These are phyloP conservation scores for Tetragonula carbonaria DNA, from an alignment of 2,888 invertebrate genomes.

Conservation along the genomic window DNA sequence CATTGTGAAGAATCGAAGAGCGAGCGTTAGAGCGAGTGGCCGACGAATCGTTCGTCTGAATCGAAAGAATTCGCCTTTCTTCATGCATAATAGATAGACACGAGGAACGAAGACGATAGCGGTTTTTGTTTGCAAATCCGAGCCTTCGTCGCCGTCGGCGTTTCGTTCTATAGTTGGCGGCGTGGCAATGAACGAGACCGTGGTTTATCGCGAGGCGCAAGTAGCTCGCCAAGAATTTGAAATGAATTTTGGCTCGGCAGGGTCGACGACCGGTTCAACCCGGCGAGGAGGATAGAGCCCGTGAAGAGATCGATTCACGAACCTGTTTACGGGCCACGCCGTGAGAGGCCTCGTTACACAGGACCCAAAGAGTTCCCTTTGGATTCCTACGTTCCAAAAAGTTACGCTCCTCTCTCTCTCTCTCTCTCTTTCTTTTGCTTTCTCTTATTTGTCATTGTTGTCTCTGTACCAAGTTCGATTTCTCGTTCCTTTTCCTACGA, in stretches of 20 bases:
- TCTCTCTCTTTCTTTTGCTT: constrained; percentile 21
- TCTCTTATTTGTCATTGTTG: constrained; percentile 42
- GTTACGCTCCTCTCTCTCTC: too few species aligned
- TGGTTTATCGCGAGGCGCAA: constrained; percentile 22
- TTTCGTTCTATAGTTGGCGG: constrained; percentile 26
- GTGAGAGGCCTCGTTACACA: constrained; percentile 36
- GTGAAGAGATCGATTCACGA: constrained; percentile 57
- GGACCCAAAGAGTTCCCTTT: constrained; percentile 2
- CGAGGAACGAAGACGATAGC: constrained; percentile 12
- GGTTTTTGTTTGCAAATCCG: constrained; percentile 45
- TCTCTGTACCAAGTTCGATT: background rate
- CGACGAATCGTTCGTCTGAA: background rate
- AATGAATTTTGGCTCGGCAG: constrained; percentile 55
- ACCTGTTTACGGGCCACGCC: constrained; percentile 55
- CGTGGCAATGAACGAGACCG: constrained; percentile 57
- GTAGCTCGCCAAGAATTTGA: constrained; percentile 62
- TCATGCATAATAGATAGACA: constrained; percentile 52
- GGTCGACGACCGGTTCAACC: constrained; percentile 57
- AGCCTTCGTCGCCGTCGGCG: background rate
- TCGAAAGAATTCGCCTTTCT: background rate
- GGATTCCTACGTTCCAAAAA: constrained; percentile 25
- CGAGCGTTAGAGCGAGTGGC: background rate
- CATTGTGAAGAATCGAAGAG: background rate
- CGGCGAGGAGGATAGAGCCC: constrained; percentile 20
- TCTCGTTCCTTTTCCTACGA: too few species aligned